Base-by-base conservation (phyloP, 2,113 vertebrate species). In the Brachyhypopomus gauderio region DNA sequence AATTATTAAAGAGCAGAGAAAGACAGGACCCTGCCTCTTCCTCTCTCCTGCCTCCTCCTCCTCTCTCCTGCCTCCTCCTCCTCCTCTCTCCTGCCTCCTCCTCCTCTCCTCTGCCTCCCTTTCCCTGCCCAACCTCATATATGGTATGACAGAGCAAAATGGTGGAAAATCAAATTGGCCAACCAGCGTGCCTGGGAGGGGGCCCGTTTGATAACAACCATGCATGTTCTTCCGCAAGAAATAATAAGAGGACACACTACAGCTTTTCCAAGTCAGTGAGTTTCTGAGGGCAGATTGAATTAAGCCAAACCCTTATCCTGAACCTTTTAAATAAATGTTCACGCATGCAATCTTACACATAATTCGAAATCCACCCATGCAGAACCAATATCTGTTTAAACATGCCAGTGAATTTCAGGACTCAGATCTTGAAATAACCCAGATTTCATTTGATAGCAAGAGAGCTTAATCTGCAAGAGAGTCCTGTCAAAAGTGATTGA, bases 161-260 rank as follows among this genome's bases (percentile, higher is more conserved):
- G 56, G 30, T 34, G 59, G 41, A 67, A 79, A 75, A 75, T 75
- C 72, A 48, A 59, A 69, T 75, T 27, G 55, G 55, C 30, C 30
- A 59, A 62, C 63, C 41, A 66, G 22, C n/a, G 48, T 34, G 59
- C 69, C 64, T 34, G 19, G 48, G 48, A 78, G n/a, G 76, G 63
- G 36, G 64, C 64, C 76, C 69, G 48, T n/a, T 6, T 38, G 34
- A 34, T 41, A 70, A 70, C 3, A 70, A 23, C 20, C 63, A 67
- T 69, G 76, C n/a, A 41, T 58, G 1, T n/a, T 75, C 20, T 12
- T 34, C 52, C n/a, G 5, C 12, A 41, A 23, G 70, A 20, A 27
- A 52, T 73, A 34, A 64, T 25, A 17, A 52, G 25, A 3, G 17
- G 45, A 56, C 41, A 30, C n/a, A 45, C 60, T 56, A n/a, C 19